phyloP scores from a whole-genome alignment of 2,797 vertebrate genomes.

The Gorsachius magnificus region DNA sequence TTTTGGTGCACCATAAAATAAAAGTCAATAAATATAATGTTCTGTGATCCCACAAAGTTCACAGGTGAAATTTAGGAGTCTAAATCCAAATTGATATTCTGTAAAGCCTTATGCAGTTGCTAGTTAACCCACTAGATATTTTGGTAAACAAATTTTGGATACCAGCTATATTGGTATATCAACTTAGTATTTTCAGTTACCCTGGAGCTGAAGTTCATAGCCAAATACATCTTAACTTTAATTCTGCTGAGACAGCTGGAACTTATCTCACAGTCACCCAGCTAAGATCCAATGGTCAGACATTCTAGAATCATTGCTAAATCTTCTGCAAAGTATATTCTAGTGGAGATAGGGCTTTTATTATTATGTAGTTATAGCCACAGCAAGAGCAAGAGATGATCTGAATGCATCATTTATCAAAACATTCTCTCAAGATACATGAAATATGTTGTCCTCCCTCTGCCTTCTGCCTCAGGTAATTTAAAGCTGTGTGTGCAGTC shows the following conservation, averaged over 20 bases:
- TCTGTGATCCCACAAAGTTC: background rate
- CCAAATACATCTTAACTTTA: background rate
- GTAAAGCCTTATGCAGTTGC: background rate
- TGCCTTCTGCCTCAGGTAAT: background rate
- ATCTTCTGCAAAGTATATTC: background rate
- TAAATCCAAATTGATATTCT: background rate
- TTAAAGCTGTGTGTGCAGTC: background rate
- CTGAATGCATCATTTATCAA: background rate
- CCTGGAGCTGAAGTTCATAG: background rate
- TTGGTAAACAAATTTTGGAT: background rate
- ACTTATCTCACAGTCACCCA: background rate
- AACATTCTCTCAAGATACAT: background rate
- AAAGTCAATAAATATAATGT: background rate
- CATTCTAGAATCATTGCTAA: background rate
- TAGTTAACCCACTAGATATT: background rate
- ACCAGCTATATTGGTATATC: background rate
- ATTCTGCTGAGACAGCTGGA: background rate
- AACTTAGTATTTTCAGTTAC: background rate
- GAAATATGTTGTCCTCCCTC: background rate
- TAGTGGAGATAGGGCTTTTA: background rate
- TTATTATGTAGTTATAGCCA: background rate
- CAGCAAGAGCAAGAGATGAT: background rate
- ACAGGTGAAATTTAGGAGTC: background rate
- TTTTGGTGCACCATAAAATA: background rate
- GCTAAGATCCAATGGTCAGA: background rate